phyloP scores from a whole-genome alignment of 2,888 invertebrate genomes.

The Phasia obesa region DNA sequence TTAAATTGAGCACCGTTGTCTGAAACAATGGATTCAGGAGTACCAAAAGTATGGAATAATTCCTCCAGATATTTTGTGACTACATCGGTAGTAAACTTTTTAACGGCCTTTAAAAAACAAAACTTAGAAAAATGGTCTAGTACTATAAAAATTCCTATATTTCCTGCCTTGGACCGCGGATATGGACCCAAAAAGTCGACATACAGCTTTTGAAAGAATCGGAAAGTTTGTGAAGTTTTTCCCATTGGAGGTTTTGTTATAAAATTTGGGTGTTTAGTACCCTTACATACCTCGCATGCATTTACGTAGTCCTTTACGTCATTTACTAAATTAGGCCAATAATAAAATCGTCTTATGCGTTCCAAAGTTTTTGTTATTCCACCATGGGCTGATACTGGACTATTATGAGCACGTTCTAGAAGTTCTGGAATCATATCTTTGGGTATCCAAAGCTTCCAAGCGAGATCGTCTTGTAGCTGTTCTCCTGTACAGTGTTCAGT shows the following conservation, averaged over 20 bases:
- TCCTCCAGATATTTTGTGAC: conserved; percentile 48
- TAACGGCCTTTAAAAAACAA: conserved; percentile 52
- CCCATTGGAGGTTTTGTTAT: conserved; percentile 48
- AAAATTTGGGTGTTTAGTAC: conserved; percentile 50
- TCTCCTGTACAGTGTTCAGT: conserved; percentile 41
- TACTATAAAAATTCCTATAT: conserved; percentile 58
- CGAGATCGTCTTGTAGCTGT: conserved; percentile 26
- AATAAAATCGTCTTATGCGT: conserved; percentile 38
- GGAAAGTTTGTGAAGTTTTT: background rate
- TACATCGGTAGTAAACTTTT: conserved; percentile 52
- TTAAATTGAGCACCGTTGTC: conserved; percentile 63
- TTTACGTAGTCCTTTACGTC: conserved; percentile 46
- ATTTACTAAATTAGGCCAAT: conserved; percentile 24
- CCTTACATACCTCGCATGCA: conserved; percentile 34
- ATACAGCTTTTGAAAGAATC: conserved; percentile 53
- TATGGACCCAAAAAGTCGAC: conserved; percentile 62
- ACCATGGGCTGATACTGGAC: conserved; percentile 26
- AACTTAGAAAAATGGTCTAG: conserved; percentile 65
- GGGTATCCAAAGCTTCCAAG: conserved; percentile 59
- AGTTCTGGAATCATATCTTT: conserved; percentile 33
- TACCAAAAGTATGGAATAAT: conserved; percentile 57
- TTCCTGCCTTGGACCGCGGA: conserved; percentile 48
- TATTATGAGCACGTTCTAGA: conserved; percentile 23
- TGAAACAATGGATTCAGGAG: conserved; percentile 31
- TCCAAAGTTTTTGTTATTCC: conserved; percentile 50